Conservation (phyloP, 1,140 invertebrate genomes). For the Ylistrum balloti region DNA sequence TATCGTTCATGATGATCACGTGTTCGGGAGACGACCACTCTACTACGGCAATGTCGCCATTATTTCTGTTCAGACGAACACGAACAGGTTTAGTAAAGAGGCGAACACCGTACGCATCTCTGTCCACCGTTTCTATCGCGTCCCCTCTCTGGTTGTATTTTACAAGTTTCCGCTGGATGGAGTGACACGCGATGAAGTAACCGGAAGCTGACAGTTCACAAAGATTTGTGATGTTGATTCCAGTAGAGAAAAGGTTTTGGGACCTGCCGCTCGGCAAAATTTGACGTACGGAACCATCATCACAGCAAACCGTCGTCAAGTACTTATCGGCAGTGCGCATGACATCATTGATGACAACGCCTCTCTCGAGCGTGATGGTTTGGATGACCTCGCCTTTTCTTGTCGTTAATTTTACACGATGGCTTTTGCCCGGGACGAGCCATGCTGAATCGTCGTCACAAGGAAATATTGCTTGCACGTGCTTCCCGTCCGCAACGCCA, state of each 20-base stretch:
- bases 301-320: background rate
- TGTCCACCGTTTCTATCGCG: background rate
- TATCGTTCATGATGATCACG: background rate
- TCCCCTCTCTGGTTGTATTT: background rate
- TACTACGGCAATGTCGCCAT: background rate
- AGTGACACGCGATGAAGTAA: background rate
- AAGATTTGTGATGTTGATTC: background rate
- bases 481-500: background rate
- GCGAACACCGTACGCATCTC: background rate
- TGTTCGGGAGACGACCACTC: background rate
- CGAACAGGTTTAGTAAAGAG: conserved; percentile 14
- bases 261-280: background rate
- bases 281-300: background rate
- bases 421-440: background rate
- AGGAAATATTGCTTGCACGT: background rate
- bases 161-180: background rate
- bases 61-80: background rate
- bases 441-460: background rate
- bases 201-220: background rate
- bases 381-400: conserved; percentile 22
- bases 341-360: background rate
- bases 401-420: background rate
- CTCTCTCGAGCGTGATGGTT: background rate
- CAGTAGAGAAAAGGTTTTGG: background rate
- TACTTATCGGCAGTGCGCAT: background rate